phyloP scores from a whole-genome alignment of 2,113 vertebrate species.

The Perca schrenkii region DNA sequence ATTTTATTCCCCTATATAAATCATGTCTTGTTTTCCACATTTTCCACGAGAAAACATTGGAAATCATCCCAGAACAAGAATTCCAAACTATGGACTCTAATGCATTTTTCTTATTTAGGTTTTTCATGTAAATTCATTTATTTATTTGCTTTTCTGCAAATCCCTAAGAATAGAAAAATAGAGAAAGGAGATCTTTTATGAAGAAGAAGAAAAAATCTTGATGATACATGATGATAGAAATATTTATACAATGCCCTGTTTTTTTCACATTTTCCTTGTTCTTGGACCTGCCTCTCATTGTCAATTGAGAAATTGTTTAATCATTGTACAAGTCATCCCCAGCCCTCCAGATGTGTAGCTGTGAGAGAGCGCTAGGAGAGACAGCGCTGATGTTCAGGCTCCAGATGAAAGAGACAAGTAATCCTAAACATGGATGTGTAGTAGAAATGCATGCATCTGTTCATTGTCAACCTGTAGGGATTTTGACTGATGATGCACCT shows the following conservation, averaged over 20 bases:
- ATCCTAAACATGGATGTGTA: conserved; percentile 64
- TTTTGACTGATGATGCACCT: conserved; percentile 76
- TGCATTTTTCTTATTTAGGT: conserved; percentile 37
- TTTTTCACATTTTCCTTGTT: not conserved
- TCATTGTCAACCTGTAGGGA: conserved; percentile 75
- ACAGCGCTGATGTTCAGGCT: conserved; percentile 26
- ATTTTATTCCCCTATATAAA: conserved; percentile 34
- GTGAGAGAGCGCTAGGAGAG: conserved; percentile 8
- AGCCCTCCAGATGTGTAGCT: conserved; percentile 43
- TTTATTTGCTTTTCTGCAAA: not conserved
- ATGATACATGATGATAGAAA: not conserved
- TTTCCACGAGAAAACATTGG: conserved; percentile 27
- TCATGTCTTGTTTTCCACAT: conserved; percentile 43
- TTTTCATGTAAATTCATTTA: conserved; percentile 13
- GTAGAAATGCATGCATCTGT: conserved; percentile 63
- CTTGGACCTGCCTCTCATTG: conserved; percentile 23
- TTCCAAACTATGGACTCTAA: conserved; percentile 26
- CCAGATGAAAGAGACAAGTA: conserved; percentile 62
- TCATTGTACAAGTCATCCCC: conserved; percentile 42
- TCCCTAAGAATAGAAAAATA: not conserved
- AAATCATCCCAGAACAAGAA: conserved; percentile 44
- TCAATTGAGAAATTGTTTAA: conserved; percentile 62
- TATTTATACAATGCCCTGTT: not conserved
- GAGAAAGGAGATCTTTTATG: not conserved
- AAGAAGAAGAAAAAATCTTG: not conserved